These are phyloP conservation scores for Mylabris phalerata DNA, from an alignment of 1,140 invertebrate species.

Conservation along the genomic window DNA sequence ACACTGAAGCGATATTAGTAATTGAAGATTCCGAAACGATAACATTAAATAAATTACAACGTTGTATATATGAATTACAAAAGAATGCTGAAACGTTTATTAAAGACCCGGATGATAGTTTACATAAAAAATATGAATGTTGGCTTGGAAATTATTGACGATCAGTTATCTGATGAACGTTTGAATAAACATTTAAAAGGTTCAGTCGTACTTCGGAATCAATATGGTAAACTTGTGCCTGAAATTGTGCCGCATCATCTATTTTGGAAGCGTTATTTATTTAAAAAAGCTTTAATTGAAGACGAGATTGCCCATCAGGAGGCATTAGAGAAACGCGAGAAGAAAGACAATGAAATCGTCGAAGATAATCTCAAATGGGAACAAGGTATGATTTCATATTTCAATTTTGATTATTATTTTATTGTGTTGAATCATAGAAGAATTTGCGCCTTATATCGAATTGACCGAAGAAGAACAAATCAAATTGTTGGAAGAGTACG, in stretches of 20 bases:
- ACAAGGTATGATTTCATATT: constrained; percentile 33
- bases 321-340: constrained; percentile 36
- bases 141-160: constrained; percentile 47
- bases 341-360: constrained; percentile 33
- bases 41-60: constrained; percentile 46
- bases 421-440: constrained; percentile 42
- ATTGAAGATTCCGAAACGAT: constrained; percentile 52
- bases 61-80: constrained; percentile 42
- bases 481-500: constrained; percentile 52
- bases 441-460: constrained; percentile 52
- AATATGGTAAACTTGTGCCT: constrained; percentile 49
- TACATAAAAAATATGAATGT: constrained; percentile 42
- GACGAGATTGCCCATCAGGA: constrained; percentile 48
- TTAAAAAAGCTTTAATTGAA: constrained; percentile 53
- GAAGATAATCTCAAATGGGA: constrained; percentile 40
- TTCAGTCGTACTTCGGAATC: constrained; percentile 44
- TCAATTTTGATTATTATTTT: constrained; percentile 2
- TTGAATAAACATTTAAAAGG: constrained; percentile 43
- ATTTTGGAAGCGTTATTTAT: constrained; percentile 56
- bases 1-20: constrained; percentile 57
- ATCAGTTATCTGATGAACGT: constrained; percentile 42
- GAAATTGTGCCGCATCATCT: constrained; percentile 47
- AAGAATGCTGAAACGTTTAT: constrained; percentile 43
- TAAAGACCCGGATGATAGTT: constrained; percentile 38
- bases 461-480: constrained; percentile 54